Evolutionary conservation across 2,797 vertebrate species (phyloP), one percentile per base, ranked within the genome.

Genomic region (Sphenopsis melanotis): DNA sequence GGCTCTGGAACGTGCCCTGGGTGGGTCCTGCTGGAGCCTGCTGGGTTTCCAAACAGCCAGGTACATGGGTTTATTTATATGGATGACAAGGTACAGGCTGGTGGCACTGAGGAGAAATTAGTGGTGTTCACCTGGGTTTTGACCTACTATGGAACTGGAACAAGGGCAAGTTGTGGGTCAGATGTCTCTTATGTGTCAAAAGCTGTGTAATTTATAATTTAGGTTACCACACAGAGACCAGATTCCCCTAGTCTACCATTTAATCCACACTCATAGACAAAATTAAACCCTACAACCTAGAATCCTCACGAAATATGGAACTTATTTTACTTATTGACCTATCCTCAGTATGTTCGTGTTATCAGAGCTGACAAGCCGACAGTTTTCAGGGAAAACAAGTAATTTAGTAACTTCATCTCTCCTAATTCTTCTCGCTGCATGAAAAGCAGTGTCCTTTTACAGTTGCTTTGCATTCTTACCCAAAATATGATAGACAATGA

Each of bases 111-210:
- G 60, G 37, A 79, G 80, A 81, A 60, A 52, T 42, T 17, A 46
- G 44, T 76, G 20, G 8, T 55, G 68, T 0, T 2, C 47, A 69
- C 60, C 46, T 57, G 68, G 32, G 50, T 39, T 83, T 79, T 86
- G 72, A 92, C 63, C 82, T 80, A 44, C 52, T 74, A 2, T 32
- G 52, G 71, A 87, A 84, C 21, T 50, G 53, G 53, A 92, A 37
- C 37, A 86, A 90, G 85, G n/a, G 34, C 61, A 83, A 76, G 74
- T 37, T 90, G 39, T 81, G 83, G n/a, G 86, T 71, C 80, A 90
- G 57, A 79, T 34, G 23, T 36, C 53, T 90, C 50, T 81, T 46
- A 32, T 3, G 68, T 80, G 79, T 65, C 87, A 83, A 90, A 93
- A 91, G 18, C 56, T 64, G 4, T 80, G 42, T 34, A 64, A 83